Evolutionary conservation across 2,113 vertebrate genomes (phyloP).

Genomic region (Sturnira hondurensis): DNA sequence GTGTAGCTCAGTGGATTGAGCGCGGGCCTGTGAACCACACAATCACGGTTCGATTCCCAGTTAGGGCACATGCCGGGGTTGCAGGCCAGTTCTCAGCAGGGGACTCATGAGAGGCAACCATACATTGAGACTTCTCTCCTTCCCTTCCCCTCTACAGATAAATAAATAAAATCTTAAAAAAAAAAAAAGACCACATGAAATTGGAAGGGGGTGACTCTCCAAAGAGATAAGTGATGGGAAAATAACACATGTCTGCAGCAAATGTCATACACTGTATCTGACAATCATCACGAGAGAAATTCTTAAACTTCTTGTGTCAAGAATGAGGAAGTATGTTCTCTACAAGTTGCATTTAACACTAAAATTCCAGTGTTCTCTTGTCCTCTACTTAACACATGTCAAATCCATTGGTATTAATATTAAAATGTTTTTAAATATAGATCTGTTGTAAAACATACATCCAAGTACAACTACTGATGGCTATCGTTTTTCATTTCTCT

Average conservation of each 20-base stretch:
- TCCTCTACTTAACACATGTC: neutral
- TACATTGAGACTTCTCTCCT: too few relatives aligned
- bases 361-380: neutral
- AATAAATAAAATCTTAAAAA: too few relatives aligned
- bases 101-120: too few relatives aligned
- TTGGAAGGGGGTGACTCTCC: neutral
- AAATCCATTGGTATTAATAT: neutral
- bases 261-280: neutral
- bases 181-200: neutral
- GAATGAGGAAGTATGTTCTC: neutral
- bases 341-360: neutral
- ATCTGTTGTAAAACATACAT: slow-evolving; percentile 19
- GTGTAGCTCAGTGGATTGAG: too few relatives aligned
- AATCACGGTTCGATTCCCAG: too few relatives aligned
- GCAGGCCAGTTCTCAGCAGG: too few relatives aligned
- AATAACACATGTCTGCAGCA: neutral
- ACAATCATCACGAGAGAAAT: neutral
- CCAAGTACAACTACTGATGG: neutral
- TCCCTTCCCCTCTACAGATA: too few relatives aligned
- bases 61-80: too few relatives aligned
- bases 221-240: neutral
- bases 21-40: too few relatives aligned
- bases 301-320: neutral
- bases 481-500: slow-evolving; percentile 36
- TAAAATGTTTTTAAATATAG: neutral